Evolutionary conservation across 2,888 invertebrate species (phyloP), one percentile per base, ranked within the genome.

Genomic region (Melangyna quadrimaculata): DNA sequence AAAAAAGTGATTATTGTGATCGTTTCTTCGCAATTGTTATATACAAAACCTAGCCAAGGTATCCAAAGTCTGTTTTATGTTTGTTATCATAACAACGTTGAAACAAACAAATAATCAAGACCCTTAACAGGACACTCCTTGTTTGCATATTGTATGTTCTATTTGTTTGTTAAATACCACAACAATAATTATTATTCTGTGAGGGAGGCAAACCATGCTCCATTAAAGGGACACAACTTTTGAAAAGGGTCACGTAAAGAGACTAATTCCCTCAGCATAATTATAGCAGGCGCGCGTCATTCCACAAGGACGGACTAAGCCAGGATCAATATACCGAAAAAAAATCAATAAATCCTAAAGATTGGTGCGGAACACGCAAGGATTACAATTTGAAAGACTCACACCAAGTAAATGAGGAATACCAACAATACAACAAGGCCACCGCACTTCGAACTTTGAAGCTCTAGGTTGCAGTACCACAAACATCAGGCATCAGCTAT

Each of bases 81-180:
- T 65, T 57, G n/a, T 51, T 32, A 29, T 10, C 51, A 37, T n/a
- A n/a, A n/a, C 4, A 45, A 32, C 43, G n/a, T n/a, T 12, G 17
- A 43, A 29, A 19, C 5, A n/a, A 14, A 9, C 27, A 77, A 51
- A 22, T 63, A 22, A 19, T 35, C 37, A 32, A 53, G n/a, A 71
- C 63, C 53, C 10, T 65, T 40, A 65, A 51, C 40, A 63, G 57
- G 75, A 48, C 72, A 80, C 75, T 80, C 72, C 75, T 80, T 69
- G 29, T 61, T 69, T 65, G 63, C 57, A 48, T 72, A 51, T 78
- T 53, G 67, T 70, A 70, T 79, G 63, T 40, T 79, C 71, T 65
- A 67, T 57, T 74, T 74, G 69, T 81, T 48, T 43, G 69, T 78
- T 78, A 81, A 86, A 81, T 78, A 84, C 75, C 80, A 81, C 70